Evolutionary conservation across 2,797 vertebrate species (phyloP), one percentile per base, ranked within the genome.

Genomic region (Danio jaintianensis): DNA sequence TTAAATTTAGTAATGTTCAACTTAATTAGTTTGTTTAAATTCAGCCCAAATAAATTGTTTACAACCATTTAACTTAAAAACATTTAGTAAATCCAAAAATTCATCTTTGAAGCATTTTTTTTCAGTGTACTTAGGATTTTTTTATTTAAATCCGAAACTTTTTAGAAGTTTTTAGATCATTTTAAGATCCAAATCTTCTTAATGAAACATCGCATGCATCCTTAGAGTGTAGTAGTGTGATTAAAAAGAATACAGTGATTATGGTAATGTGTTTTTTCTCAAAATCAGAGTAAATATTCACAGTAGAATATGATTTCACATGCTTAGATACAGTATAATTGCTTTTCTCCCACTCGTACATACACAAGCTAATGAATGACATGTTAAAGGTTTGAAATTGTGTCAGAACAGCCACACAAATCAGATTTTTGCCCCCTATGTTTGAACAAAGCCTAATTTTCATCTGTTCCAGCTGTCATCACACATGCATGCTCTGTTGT

Each of bases 361-460:
- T 64, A 18, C 62, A 56, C 20, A 58, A 7, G 12, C 12, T 59
- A 13, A 36, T 15, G 56, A 12, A 15, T 29, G 7, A 48, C 7
- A 13, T 40, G 36, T 62, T 62, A 62, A 7, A n/a, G 67, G 48
- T 67, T 67, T 48, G 16, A 69, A 52, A 69, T 50, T 45, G 16
- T 16, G 13, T 48, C 7, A 0, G 68, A 67, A n/a, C n/a, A n/a
- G 20, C 12, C 43, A 16, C 2, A 13, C 13, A 47, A 16, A 67
- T 67, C 45, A 29, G 13, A 58, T 58, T 29, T 58, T 7, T 29
- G 56, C 58, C 56, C 16, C 61, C 63, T 80, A 61, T 69, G n/a
- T n/a, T 45, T 53, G 38, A 70, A 73, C 72, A 68, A 29, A 55
- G 74, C 72, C 66, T 47, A 53, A 58, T 68, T 52, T 73, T 75